phyloP scores from a whole-genome alignment of 2,888 invertebrate species.

The Lasius platythorax region DNA sequence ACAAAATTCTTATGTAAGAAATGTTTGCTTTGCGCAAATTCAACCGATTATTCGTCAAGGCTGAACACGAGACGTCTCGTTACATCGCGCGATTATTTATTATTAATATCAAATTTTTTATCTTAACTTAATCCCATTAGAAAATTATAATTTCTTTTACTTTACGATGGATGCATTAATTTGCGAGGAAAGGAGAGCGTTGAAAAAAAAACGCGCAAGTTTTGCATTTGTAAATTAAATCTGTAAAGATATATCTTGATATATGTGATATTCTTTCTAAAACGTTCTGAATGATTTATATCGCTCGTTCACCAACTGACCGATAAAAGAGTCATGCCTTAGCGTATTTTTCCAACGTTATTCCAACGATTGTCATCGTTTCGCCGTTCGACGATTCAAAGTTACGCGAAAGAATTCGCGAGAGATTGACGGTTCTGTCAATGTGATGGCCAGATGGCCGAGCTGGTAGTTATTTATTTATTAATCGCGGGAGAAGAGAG shows the following conservation, averaged over 20 bases:
- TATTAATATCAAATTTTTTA: background rate
- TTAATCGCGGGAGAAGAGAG: background rate
- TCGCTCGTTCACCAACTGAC: background rate
- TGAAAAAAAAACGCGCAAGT: background rate
- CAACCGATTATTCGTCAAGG: background rate
- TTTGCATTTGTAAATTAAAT: background rate
- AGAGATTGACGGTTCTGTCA: conserved; percentile 6
- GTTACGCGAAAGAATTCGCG: conserved; percentile 20
- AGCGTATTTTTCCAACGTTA: background rate
- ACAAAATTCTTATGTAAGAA: background rate
- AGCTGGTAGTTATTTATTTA: conserved; percentile 45
- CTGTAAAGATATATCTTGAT: background rate
- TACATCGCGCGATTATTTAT: background rate
- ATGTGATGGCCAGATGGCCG: conserved; percentile 27
- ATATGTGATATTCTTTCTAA: background rate
- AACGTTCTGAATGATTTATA: background rate
- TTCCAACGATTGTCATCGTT: background rate
- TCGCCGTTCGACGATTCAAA: background rate
- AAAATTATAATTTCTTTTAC: conserved; percentile 7
- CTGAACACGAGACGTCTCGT: background rate
- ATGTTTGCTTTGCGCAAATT: background rate
- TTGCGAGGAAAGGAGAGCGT: background rate
- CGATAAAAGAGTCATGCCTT: background rate
- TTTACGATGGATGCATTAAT: background rate
- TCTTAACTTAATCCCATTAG: background rate